Evolutionary conservation across 2,888 invertebrate genomes (phyloP).

Genomic region (Cactoblastis cactorum): DNA sequence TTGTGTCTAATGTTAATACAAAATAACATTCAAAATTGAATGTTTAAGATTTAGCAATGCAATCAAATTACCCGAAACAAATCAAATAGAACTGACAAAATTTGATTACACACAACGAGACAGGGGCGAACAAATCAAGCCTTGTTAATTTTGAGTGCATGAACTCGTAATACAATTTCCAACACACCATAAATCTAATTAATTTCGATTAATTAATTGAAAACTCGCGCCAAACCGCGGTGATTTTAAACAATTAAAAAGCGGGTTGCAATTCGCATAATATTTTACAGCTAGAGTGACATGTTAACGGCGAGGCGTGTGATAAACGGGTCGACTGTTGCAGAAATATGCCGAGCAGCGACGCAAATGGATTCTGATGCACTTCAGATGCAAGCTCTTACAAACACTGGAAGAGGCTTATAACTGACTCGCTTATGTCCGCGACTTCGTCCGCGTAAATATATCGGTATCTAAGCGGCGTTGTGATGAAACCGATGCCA

Average conservation of each 20-base stretch:
- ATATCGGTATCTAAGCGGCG: too few species aligned
- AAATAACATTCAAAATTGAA: too few species aligned
- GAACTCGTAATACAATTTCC: neutral
- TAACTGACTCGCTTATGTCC: too few species aligned
- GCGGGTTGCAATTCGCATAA: conserved; percentile 41
- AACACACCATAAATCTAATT: neutral
- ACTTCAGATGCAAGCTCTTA: conserved; percentile 28
- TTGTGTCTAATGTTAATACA: too few species aligned
- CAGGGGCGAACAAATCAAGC: too few species aligned
- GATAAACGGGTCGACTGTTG: conserved; percentile 52
- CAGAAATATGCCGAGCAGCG: conserved; percentile 56
- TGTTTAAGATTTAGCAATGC: too few species aligned
- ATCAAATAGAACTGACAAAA: too few species aligned
- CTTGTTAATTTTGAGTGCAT: too few species aligned
- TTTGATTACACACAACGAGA: too few species aligned
- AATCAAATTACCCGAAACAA: too few species aligned
- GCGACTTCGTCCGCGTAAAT: too few species aligned
- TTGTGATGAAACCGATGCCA: too few species aligned
- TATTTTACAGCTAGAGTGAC: conserved; percentile 49
- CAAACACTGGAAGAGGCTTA: conserved; percentile 15
- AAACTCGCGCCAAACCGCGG: conserved; percentile 11
- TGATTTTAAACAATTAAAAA: conserved; percentile 24
- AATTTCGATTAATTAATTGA: conserved; percentile 8
- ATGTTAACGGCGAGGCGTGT: conserved; percentile 41
- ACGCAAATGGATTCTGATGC: conserved; percentile 52